Percentiles rank a stretch among this genome's conserved stretches.
phyloP scores from a whole-genome alignment of 2,113 vertebrate species.

The Pteruthius melanotis region DNA sequence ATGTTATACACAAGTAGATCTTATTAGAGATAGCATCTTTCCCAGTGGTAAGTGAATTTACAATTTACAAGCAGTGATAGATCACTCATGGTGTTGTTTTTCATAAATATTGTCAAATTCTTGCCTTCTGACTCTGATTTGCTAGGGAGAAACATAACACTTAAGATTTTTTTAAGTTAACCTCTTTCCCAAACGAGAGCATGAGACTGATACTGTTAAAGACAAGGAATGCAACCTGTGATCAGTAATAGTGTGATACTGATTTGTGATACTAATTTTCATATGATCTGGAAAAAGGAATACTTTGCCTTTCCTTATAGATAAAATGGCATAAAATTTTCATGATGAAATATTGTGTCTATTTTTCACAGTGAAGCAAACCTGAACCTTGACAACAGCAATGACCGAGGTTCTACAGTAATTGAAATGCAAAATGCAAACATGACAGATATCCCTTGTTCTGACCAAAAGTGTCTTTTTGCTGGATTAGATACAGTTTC shows the following conservation, averaged over 20 bases:
- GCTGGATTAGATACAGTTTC: background rate
- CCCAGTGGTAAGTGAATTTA: background rate
- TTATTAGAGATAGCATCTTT: background rate
- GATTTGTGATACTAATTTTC: background rate
- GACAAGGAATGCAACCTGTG: rapidly evolving
- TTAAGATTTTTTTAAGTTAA: background rate
- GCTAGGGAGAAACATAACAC: background rate
- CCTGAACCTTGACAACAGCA: background rate
- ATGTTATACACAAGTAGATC: background rate
- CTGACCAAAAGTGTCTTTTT: background rate
- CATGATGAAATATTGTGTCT: background rate
- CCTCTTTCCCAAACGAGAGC: background rate
- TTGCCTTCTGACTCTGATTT: background rate
- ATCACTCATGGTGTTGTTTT: background rate
- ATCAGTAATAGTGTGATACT: background rate
- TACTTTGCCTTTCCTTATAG: background rate
- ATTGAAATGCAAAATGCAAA: background rate
- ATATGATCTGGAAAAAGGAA: background rate
- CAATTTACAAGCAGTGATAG: background rate
- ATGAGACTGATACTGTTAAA: background rate
- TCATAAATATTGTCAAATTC: background rate
- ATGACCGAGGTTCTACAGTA: background rate
- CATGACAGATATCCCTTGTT: background rate
- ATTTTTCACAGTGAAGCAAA: background rate
- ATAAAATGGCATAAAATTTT: background rate